Conservation (phyloP, 1,140 invertebrate species). For the Xylocopa sonorina region DNA sequence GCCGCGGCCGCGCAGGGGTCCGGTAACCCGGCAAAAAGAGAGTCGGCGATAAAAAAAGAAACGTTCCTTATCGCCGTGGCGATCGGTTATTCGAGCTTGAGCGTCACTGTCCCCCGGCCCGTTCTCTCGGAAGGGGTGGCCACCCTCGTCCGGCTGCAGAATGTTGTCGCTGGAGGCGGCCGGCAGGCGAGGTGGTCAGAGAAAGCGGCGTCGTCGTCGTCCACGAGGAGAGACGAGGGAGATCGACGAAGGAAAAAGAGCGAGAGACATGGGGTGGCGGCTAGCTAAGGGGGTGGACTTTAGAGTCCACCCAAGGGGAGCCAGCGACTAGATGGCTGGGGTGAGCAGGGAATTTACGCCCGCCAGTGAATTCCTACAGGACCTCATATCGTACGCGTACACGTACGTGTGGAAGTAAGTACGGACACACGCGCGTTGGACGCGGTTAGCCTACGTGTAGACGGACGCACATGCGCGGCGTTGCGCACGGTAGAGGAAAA, state of each 20-base stretch:
- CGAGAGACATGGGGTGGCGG: slow-evolving; percentile 65
- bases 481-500: slow-evolving; percentile 2
- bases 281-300: slow-evolving; percentile 72
- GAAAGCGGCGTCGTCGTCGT: slow-evolving; percentile 64
- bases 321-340: slow-evolving; percentile 30
- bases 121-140: slow-evolving; percentile 70
- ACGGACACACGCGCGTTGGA: neutral
- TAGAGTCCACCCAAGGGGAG: slow-evolving; percentile 79
- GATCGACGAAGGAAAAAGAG: slow-evolving; percentile 65
- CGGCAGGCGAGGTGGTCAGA: slow-evolving; percentile 77
- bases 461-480: slow-evolving; percentile 24
- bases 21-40: slow-evolving; percentile 35
- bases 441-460: neutral
- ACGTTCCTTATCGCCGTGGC: slow-evolving; percentile 39
- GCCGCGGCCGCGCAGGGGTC: neutral
- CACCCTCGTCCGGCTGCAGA: slow-evolving; percentile 79
- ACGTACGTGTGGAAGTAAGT: slow-evolving; percentile 41
- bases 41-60: slow-evolving; percentile 48
- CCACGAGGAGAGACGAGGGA: slow-evolving; percentile 56
- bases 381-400: slow-evolving; percentile 72
- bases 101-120: slow-evolving; percentile 77
- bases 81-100: slow-evolving; percentile 73
- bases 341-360: slow-evolving; percentile 72
- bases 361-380: slow-evolving; percentile 75
- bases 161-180: slow-evolving; percentile 80